Evolutionary conservation across 2,113 vertebrate genomes (phyloP).

Genomic region (Tupaia tana): DNA sequence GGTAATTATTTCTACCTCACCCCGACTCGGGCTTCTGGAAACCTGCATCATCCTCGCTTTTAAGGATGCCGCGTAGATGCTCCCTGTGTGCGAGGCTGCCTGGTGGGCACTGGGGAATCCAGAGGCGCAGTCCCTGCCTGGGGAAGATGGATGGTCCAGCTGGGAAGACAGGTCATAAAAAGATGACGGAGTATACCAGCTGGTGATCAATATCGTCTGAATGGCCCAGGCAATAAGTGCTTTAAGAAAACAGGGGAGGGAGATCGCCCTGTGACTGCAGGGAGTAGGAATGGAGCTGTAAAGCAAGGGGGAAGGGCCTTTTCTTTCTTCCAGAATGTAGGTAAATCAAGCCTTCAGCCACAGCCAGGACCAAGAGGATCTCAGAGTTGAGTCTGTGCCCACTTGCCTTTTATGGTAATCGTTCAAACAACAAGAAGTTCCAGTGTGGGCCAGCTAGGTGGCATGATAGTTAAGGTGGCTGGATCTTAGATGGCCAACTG

Average conservation of each 20-base stretch:
- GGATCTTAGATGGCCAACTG: no score
- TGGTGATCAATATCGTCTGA: slow-evolving; percentile 73
- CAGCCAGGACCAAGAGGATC: background rate
- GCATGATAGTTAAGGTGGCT: no score
- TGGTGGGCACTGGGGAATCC: slow-evolving; percentile 42
- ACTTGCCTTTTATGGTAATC: background rate
- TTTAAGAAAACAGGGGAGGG: slow-evolving; percentile 62
- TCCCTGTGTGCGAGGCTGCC: background rate
- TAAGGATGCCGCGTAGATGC: background rate
- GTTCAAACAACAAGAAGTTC: background rate
- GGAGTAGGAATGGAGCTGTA: background rate
- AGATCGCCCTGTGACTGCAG: background rate
- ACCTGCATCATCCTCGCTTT: slow-evolving; percentile 26
- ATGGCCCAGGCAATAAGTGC: slow-evolving; percentile 63
- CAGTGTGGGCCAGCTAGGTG: no score
- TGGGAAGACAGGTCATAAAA: slow-evolving; percentile 72
- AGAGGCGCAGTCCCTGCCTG: background rate
- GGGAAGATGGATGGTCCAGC: slow-evolving; percentile 64
- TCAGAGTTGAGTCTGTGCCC: background rate
- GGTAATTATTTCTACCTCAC: background rate
- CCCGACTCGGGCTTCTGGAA: background rate
- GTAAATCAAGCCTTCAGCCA: background rate
- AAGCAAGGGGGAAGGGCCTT: background rate
- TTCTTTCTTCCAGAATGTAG: slow-evolving; percentile 27
- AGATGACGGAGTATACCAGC: slow-evolving; percentile 69